Evolutionary conservation across 2,113 vertebrate species (phyloP).

Genomic region (Hippoglossus stenolepis): DNA sequence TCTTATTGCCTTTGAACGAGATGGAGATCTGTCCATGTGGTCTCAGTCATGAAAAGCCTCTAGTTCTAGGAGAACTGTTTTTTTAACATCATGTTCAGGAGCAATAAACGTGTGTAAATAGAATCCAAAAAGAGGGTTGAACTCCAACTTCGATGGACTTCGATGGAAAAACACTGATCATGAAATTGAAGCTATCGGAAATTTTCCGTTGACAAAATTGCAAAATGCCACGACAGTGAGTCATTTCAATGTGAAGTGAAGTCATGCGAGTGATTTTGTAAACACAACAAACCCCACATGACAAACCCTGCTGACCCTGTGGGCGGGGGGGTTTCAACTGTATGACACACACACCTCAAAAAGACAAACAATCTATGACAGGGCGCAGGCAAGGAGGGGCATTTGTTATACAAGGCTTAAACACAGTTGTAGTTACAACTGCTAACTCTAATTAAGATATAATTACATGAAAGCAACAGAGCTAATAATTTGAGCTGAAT

Average conservation of each 20-base stretch:
- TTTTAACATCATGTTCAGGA: too few relatives aligned
- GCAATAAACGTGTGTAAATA: background rate
- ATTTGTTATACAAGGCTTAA: conserved; percentile 1
- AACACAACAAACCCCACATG: conserved; percentile 11
- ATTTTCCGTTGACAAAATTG: conserved; percentile 4
- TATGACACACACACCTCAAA: conserved; percentile 26
- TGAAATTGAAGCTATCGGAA: background rate
- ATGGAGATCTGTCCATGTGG: too few relatives aligned
- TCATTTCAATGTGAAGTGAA: background rate
- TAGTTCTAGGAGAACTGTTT: too few relatives aligned
- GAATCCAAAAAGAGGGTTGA: background rate
- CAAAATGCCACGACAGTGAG: conserved; percentile 8
- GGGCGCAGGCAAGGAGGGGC: background rate
- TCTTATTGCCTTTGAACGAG: background rate
- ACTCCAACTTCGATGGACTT: background rate
- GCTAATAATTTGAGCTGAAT: background rate
- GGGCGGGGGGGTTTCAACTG: background rate
- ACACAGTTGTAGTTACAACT: background rate
- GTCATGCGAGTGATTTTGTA: background rate
- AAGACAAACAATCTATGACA: conserved; percentile 1
- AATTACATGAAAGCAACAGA: conserved; percentile 4
- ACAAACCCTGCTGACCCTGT: conserved; percentile 1
- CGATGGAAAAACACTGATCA: background rate
- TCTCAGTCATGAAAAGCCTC: too few relatives aligned
- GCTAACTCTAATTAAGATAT: background rate